Conservation (phyloP, 2,888 invertebrate genomes). For the Xanthorhoe designata region DNA sequence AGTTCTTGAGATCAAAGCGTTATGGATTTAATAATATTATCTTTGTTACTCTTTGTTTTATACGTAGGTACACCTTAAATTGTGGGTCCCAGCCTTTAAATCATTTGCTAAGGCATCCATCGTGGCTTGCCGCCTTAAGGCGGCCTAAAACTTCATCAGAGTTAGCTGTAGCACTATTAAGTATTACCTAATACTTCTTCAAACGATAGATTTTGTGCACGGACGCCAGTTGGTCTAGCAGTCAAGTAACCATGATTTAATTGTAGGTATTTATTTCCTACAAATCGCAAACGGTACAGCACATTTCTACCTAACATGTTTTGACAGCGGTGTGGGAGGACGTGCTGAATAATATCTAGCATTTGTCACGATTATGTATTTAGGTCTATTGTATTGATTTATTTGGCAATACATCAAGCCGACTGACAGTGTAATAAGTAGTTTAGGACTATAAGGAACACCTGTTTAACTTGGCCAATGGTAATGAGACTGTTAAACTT, state of each 20-base stretch:
- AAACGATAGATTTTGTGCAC: not conserved
- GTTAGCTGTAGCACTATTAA: no score
- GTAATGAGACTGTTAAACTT: conserved; percentile 5
- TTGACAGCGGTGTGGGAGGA: conserved; percentile 59
- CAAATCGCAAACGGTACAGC: conserved; percentile 29
- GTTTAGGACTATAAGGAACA: conserved; percentile 31
- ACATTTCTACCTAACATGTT: conserved; percentile 39
- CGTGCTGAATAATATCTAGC: conserved; percentile 58
- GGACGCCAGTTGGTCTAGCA: not conserved
- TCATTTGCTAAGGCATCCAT: no score
- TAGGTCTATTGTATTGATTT: conserved; percentile 68
- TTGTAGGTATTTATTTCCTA: conserved; percentile 17
- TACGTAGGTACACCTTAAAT: no score
- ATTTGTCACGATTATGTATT: conserved; percentile 72
- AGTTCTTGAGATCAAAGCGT: no score
- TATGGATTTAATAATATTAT: no score
- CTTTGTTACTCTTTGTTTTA: no score
- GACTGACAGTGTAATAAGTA: conserved; percentile 39
- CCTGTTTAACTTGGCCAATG: conserved; percentile 28
- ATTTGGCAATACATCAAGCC: conserved; percentile 48
- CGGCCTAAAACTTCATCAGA: no score
- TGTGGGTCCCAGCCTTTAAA: no score
- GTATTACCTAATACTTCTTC: no score
- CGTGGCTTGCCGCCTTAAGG: no score
- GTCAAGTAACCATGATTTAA: not conserved